Conservation (phyloP, 2,888 invertebrate genomes). For the Campoplex capitator region DNA sequence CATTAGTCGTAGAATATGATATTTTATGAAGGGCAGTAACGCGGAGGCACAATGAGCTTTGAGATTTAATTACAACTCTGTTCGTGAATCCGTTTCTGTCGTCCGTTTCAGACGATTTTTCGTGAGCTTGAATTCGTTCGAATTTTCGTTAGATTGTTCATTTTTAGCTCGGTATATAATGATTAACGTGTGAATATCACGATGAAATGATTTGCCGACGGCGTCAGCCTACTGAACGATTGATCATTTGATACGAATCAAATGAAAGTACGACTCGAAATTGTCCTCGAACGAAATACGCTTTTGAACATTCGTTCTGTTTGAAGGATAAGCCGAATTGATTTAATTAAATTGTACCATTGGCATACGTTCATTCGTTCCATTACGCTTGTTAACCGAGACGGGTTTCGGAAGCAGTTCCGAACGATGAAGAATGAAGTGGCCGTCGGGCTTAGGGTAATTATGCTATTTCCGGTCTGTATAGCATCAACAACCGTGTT, state of each 20-base stretch:
- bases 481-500: not conserved
- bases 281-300: not conserved
- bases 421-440: not conserved
- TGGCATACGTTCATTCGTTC: not conserved
- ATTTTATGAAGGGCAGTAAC: not conserved
- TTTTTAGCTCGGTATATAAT: not conserved
- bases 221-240: not conserved
- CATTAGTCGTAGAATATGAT: not conserved
- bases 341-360: not conserved
- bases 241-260: not conserved
- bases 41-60: not conserved
- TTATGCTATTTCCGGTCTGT: constrained; percentile 29
- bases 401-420: constrained; percentile 21
- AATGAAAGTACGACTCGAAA: not conserved
- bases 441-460: not conserved
- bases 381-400: constrained; percentile 4
- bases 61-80: constrained; percentile 52
- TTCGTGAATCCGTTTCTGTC: not conserved
- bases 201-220: not conserved
- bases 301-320: not conserved
- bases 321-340: not conserved
- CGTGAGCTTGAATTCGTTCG: not conserved
- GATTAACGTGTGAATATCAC: not conserved
- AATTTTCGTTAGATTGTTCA: not conserved
- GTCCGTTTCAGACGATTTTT: not conserved